Conservation (phyloP, 2,797 vertebrate genomes). For the Microchirus variegatus region DNA sequence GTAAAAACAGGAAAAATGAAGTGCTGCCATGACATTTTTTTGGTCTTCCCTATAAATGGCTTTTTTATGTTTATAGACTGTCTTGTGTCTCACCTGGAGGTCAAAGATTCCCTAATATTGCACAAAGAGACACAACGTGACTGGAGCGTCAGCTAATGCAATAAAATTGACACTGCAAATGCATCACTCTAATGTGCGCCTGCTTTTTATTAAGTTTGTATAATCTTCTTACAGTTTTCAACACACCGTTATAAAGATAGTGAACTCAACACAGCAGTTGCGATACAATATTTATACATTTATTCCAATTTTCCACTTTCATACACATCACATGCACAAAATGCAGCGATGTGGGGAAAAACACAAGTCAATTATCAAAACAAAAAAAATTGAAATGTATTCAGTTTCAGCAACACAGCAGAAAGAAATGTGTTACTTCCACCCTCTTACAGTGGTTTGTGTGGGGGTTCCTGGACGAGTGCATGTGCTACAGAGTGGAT, state of each 20-base stretch:
- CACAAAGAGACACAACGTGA: not conserved
- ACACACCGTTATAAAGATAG: not conserved
- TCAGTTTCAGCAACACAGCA: too few species aligned
- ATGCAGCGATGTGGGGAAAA: too few species aligned
- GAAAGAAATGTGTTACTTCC: slow-evolving; percentile 29
- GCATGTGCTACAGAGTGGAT: slow-evolving; percentile 36
- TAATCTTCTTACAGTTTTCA: not conserved
- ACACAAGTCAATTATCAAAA: too few species aligned
- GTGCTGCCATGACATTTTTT: too few species aligned
- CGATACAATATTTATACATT: not conserved
- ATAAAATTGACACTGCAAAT: slow-evolving; percentile 6
- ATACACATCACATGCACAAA: too few species aligned
- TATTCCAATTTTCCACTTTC: too few species aligned
- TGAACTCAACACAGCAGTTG: not conserved
- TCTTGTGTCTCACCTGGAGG: not conserved
- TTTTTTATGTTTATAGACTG: not conserved
- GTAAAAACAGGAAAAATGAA: too few species aligned
- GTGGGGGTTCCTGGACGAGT: slow-evolving; percentile 31
- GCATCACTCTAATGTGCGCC: slow-evolving; percentile 6
- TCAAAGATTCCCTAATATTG: not conserved
- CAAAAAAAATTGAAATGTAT: too few species aligned
- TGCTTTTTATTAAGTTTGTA: slow-evolving; percentile 13
- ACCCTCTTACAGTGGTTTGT: slow-evolving; percentile 4
- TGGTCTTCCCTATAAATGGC: too few species aligned
- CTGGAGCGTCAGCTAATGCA: not conserved